phyloP scores from a whole-genome alignment of 2,113 vertebrate species.

The Ailurus styani region DNA sequence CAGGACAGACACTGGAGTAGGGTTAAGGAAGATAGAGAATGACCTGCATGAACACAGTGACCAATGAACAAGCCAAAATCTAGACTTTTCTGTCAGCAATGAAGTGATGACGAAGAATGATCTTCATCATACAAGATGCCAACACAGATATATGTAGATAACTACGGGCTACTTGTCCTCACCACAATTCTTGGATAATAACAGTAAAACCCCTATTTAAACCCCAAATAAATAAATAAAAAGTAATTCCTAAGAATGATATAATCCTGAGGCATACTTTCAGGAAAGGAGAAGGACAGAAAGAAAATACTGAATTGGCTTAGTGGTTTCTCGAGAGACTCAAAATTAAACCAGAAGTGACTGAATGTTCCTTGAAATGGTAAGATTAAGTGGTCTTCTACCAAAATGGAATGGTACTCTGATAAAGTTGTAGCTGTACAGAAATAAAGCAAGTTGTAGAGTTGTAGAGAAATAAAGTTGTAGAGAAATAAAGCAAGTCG shows the following conservation, averaged over 20 bases:
- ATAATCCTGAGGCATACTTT: background rate
- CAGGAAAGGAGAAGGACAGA: background rate
- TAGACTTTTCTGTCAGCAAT: background rate
- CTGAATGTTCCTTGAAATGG: background rate
- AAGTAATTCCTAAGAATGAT: background rate
- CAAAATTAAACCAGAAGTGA: background rate
- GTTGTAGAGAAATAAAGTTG: background rate
- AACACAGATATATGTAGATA: background rate
- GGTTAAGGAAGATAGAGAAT: background rate
- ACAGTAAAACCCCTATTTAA: background rate
- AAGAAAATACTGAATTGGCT: background rate
- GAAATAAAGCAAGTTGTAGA: background rate
- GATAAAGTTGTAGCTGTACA: background rate
- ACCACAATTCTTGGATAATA: background rate
- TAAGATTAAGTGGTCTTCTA: background rate
- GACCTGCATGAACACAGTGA: background rate
- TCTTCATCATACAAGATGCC: background rate
- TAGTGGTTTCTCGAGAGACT: background rate
- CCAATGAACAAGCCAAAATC: background rate
- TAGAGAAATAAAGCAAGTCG: background rate
- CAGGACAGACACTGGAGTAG: background rate
- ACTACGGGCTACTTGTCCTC: background rate
- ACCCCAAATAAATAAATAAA: background rate
- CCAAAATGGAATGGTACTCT: background rate
- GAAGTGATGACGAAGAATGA: background rate